Conservation (phyloP, 1,140 invertebrate genomes). For the Ditylenchus dipsaci region DNA sequence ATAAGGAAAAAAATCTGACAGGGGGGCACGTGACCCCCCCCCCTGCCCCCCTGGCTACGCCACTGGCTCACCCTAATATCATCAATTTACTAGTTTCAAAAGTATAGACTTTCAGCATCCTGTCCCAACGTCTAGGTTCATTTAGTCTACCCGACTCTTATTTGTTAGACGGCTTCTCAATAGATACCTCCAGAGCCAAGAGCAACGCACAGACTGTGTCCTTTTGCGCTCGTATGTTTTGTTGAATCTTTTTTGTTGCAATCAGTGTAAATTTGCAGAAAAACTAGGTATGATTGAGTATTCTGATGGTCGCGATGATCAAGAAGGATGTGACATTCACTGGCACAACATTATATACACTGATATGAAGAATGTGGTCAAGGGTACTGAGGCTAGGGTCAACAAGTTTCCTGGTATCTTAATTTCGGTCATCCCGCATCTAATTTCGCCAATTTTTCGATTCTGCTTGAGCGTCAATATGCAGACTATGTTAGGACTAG, state of each 20-base stretch:
- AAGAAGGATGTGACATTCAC: conserved; percentile 60
- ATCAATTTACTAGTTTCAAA: too few species aligned
- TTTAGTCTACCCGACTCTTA: not conserved
- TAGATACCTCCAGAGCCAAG: conserved; percentile 54
- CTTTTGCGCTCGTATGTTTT: conserved; percentile 40
- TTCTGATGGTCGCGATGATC: conserved; percentile 2
- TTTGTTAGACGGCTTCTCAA: conserved; percentile 23
- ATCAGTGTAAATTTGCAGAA: not conserved
- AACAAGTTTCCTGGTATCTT: conserved; percentile 60
- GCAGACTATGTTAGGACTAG: too few species aligned
- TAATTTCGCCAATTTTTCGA: too few species aligned
- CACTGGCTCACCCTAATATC: too few species aligned
- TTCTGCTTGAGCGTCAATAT: not conserved
- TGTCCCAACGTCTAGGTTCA: too few species aligned
- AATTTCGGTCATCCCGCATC: too few species aligned
- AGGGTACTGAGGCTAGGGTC: conserved; percentile 54
- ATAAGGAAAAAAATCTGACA: too few species aligned
- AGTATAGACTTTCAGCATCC: too few species aligned
- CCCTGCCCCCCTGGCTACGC: too few species aligned
- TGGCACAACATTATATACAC: conserved; percentile 60
- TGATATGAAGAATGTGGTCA: conserved; percentile 58
- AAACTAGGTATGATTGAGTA: conserved; percentile 45
- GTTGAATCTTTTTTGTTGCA: too few species aligned
- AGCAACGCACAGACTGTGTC: conserved; percentile 52
- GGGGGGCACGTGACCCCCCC: too few species aligned